A percentile compares a stretch with the other conserved stretches of the same genome.
These are phyloP conservation scores for Drosophila teissieri DNA, from an alignment of 1,140 invertebrate species.

Conservation along the genomic window DNA sequence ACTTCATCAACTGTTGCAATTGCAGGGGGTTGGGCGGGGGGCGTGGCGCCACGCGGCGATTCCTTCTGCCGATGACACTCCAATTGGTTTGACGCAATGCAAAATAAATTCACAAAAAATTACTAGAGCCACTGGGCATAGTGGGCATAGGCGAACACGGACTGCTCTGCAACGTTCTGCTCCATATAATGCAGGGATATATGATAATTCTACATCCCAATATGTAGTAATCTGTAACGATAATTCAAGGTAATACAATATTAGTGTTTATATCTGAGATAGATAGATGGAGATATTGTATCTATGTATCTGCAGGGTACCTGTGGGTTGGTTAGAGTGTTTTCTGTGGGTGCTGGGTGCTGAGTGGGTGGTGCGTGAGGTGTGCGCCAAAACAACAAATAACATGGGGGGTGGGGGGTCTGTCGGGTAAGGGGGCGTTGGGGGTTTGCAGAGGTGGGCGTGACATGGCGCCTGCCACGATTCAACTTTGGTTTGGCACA, in stretches of 20 bases:
- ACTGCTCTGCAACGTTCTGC: not conserved
- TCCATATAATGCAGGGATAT: too few species aligned
- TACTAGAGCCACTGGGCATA: not conserved
- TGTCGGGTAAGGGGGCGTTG: not conserved
- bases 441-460: slow-evolving; percentile 11
- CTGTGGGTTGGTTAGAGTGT: too few species aligned
- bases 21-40: slow-evolving; percentile 3
- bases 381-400: too few species aligned
- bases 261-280: too few species aligned
- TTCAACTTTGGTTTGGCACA: slow-evolving; percentile 30
- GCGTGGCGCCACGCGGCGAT: slow-evolving; percentile 75
- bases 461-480: slow-evolving; percentile 40
- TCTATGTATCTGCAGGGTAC: too few species aligned
- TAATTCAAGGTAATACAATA: too few species aligned
- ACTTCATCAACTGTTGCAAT: slow-evolving; percentile 77
- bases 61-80: slow-evolving; percentile 72
- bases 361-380: too few species aligned
- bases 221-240: too few species aligned
- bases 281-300: too few species aligned
- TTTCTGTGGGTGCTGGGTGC: not conserved
- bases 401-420: too few species aligned
- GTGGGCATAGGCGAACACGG: not conserved
- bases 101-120: slow-evolving; percentile 24
- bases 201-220: too few species aligned
- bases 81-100: slow-evolving; percentile 75